Conservation (phyloP, 2,113 vertebrate species). For the Limnothrissa miodon region DNA sequence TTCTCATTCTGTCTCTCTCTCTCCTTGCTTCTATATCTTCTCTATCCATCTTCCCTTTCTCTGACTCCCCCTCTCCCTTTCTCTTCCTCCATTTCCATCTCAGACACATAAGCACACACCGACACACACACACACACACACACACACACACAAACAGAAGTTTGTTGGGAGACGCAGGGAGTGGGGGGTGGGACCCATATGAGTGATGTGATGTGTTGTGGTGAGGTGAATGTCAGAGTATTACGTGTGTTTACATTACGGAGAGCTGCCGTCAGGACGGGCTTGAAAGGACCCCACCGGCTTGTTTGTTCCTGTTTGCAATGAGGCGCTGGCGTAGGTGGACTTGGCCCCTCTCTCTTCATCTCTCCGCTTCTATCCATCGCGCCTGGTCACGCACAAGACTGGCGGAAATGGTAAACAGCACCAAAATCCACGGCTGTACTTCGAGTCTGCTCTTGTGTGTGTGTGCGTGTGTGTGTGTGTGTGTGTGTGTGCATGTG, state of each 20-base stretch:
- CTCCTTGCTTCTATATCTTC: not conserved
- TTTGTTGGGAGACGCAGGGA: slow-evolving; percentile 37
- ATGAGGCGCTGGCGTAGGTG: slow-evolving; percentile 17
- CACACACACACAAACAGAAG: slow-evolving; percentile 35
- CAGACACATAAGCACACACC: not conserved
- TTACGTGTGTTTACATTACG: slow-evolving; percentile 40
- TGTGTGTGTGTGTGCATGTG: not conserved
- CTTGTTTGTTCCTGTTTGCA: slow-evolving; percentile 4
- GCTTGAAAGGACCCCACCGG: slow-evolving; percentile 26
- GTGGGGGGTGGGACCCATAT: slow-evolving; percentile 36
- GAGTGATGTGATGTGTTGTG: slow-evolving; percentile 34
- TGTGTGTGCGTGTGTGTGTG: not conserved
- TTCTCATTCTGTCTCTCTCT: not conserved
- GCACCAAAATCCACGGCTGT: not conserved
- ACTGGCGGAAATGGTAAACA: slow-evolving; percentile 7
- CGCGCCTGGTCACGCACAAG: slow-evolving; percentile 11
- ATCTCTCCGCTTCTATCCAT: not conserved
- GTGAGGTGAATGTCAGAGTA: slow-evolving; percentile 37
- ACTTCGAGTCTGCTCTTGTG: not conserved
- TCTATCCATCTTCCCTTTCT: not conserved
- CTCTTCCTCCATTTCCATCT: not conserved
- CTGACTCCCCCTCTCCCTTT: not conserved
- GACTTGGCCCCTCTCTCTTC: not conserved
- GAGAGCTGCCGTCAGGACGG: slow-evolving; percentile 27
- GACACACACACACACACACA: slow-evolving; percentile 18